Evolutionary conservation across 2,113 vertebrate species (phyloP).

Genomic region (Eublepharis macularius): DNA sequence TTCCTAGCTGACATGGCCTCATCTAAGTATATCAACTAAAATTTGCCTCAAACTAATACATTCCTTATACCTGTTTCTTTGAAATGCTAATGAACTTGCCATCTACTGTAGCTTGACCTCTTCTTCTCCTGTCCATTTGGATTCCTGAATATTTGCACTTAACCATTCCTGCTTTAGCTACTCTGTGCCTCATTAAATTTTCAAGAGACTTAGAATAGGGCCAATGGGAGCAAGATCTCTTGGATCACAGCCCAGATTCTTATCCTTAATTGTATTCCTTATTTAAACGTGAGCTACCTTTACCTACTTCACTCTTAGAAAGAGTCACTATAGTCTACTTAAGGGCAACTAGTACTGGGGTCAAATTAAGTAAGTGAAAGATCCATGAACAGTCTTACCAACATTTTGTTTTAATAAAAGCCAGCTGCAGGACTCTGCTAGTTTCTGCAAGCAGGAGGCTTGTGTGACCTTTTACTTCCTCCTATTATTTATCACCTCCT

Average conservation of each 20-base stretch:
- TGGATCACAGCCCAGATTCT: conserved; percentile 21
- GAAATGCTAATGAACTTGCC: conserved; percentile 17
- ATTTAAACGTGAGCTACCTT: neutral
- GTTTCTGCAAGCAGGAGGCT: neutral
- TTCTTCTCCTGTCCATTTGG: neutral
- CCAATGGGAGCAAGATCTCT: conserved; percentile 16
- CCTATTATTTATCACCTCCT: neutral
- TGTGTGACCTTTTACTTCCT: neutral
- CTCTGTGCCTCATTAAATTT: conserved; percentile 21
- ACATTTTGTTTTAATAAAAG: neutral
- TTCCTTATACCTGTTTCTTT: neutral
- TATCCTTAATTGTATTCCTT: conserved; percentile 15
- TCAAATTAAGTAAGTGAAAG: neutral
- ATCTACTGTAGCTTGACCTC: conserved; percentile 21
- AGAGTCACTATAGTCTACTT: neutral
- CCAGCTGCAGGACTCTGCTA: neutral
- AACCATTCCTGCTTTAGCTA: neutral
- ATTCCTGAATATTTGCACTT: conserved; percentile 12
- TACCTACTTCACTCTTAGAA: conserved; percentile 10
- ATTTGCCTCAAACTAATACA: conserved; percentile 2
- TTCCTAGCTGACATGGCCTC: neutral
- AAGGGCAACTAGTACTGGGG: neutral
- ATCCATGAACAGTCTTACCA: neutral
- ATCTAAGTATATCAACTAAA: neutral
- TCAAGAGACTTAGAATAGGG: conserved; percentile 13